A percentile compares a stretch with the other conserved stretches of the same genome.
phyloP scores from a whole-genome alignment of 2,888 invertebrate species.

The Amphipyra berbera region DNA sequence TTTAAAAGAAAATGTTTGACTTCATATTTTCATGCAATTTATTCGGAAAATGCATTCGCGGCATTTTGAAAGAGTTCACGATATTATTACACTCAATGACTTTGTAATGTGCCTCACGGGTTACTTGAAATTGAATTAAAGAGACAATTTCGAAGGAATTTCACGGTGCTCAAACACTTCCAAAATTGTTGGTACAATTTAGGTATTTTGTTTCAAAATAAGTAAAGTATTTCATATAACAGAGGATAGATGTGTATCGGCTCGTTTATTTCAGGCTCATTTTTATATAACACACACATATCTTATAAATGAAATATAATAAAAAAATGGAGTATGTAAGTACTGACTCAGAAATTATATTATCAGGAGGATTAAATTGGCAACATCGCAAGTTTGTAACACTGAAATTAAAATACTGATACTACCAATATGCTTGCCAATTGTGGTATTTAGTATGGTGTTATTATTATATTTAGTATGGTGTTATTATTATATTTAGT shows the following conservation, averaged over 20 bases:
- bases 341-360: too few relatives aligned
- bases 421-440: too few relatives aligned
- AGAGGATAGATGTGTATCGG: too few relatives aligned
- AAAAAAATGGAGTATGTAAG: too few relatives aligned
- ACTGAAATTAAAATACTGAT: too few relatives aligned
- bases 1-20: slow-evolving; percentile 33
- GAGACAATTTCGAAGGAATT: slow-evolving; percentile 8
- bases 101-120: slow-evolving; percentile 23
- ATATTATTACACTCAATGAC: slow-evolving; percentile 35
- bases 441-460: too few relatives aligned
- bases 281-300: too few relatives aligned
- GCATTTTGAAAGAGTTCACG: slow-evolving; percentile 24
- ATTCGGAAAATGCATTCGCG: slow-evolving; percentile 35
- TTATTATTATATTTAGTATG: too few relatives aligned
- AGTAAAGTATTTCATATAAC: slow-evolving; percentile 1
- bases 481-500: too few relatives aligned
- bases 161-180: not conserved
- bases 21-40: slow-evolving; percentile 48
- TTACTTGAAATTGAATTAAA: slow-evolving; percentile 34
- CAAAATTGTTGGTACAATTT: not conserved
- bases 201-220: not conserved
- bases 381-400: too few relatives aligned
- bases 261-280: not conserved
- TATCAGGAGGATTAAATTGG: too few relatives aligned
- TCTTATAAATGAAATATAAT: too few relatives aligned